Percentiles rank a stretch among this genome's conserved stretches.
These are phyloP conservation scores for Radopholus similis DNA, from an alignment of 1,140 invertebrate genomes.

Conservation along the genomic window DNA sequence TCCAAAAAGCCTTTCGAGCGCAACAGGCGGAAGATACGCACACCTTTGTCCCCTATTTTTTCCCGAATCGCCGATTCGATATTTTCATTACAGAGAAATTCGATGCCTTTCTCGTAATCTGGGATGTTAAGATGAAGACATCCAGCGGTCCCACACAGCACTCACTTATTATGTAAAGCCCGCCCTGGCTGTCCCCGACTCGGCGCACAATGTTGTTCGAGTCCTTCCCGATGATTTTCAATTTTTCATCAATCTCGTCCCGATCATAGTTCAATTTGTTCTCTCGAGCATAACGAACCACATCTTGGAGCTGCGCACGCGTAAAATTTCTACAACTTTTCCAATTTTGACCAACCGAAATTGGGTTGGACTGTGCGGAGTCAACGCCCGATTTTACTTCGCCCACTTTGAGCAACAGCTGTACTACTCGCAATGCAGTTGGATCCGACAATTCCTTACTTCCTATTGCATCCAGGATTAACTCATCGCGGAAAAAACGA, in stretches of 20 bases:
- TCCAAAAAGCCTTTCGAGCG: conserved; percentile 26
- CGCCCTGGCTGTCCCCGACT: conserved; percentile 41
- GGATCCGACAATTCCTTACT: conserved; percentile 20
- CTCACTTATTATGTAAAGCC: conserved; percentile 38
- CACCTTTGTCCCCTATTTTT: conserved; percentile 35
- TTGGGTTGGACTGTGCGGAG: conserved; percentile 24
- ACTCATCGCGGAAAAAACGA: conserved; percentile 39
- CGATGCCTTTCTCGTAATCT: conserved; percentile 41
- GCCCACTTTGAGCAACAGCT: conserved; percentile 28
- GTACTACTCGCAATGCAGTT: conserved; percentile 14
- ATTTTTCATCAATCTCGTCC: conserved; percentile 11
- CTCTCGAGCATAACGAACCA: conserved; percentile 22
- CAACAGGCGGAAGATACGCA: conserved; percentile 40
- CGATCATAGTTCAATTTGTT: conserved; percentile 6
- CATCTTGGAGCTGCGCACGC: conserved; percentile 23
- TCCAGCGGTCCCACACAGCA: not conserved
- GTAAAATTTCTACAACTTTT: not conserved
- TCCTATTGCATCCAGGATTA: conserved; percentile 24
- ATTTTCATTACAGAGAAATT: conserved; percentile 34
- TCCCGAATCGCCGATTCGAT: conserved; percentile 42
- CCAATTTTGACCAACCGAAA: conserved; percentile 14
- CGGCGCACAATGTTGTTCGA: conserved; percentile 24
- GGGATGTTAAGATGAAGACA: conserved; percentile 8
- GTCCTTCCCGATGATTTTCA: conserved; percentile 24
- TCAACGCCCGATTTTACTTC: conserved; percentile 5